These are phyloP conservation scores for Polypterus bichir DNA, from an alignment of 2,113 vertebrate species.

Conservation along the genomic window DNA sequence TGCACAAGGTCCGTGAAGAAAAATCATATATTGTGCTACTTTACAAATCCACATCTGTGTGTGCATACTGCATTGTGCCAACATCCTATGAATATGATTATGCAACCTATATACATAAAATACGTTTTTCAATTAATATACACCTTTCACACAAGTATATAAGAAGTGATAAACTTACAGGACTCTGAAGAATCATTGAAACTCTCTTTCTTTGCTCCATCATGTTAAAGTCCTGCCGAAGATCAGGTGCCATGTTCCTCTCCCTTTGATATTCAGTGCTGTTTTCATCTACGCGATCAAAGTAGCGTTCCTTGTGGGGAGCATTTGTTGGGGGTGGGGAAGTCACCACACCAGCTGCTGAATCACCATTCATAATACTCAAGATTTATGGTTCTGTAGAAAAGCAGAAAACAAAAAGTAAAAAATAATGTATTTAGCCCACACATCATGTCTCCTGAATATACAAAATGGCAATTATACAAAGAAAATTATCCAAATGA, in stretches of 20 bases:
- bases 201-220: constrained; percentile 97
- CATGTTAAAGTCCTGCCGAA: constrained; percentile 98
- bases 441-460: background rate
- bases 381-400: constrained; percentile 29
- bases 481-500: no score
- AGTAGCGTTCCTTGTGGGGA: constrained; percentile 95
- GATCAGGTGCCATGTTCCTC: constrained; percentile 94
- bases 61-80: no score
- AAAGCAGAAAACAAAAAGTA: constrained; percentile 18
- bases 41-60: background rate
- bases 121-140: no score
- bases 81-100: no score
- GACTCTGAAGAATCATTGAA: constrained; percentile 98
- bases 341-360: constrained; percentile 85
- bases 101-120: no score
- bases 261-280: constrained; percentile 88
- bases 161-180: constrained; percentile 52
- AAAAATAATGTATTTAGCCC: constrained; percentile 1
- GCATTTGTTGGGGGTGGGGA: constrained; percentile 84
- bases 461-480: no score
- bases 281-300: constrained; percentile 92
- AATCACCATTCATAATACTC: constrained; percentile 85
- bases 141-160: background rate
- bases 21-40: no score
- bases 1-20: no score